phyloP scores from a whole-genome alignment of 2,113 vertebrate genomes.

The Archilochus colubris region DNA sequence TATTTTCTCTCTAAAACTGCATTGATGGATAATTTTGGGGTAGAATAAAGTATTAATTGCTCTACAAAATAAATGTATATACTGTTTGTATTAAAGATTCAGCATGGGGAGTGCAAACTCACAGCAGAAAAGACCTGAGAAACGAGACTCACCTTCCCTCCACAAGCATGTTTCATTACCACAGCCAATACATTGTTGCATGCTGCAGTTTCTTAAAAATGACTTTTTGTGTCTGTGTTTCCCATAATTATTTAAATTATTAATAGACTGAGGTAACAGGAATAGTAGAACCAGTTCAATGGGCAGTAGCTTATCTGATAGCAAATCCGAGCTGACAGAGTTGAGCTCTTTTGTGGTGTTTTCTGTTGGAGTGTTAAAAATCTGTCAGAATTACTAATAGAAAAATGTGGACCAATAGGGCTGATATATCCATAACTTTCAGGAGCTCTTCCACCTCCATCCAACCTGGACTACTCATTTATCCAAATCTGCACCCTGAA shows the following conservation, averaged over 20 bases:
- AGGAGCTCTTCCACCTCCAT: conserved; percentile 26
- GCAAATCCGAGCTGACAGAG: fast-evolving
- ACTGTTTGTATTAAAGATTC: background rate
- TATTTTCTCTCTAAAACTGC: background rate
- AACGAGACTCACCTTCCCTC: background rate
- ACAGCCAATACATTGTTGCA: fast-evolving
- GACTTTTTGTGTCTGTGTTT: background rate
- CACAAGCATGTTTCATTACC: fast-evolving
- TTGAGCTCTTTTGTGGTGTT: background rate
- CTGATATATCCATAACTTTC: background rate
- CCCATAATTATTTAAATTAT: background rate
- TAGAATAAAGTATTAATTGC: background rate
- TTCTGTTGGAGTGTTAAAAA: background rate
- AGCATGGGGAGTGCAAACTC: background rate
- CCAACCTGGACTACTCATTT: conserved; percentile 27
- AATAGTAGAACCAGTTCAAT: background rate
- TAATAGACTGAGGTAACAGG: background rate
- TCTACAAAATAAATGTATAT: background rate
- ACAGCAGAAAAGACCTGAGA: background rate
- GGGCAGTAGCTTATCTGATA: background rate
- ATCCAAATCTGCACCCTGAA: conserved; percentile 43
- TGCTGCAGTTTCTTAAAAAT: background rate
- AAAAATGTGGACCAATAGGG: background rate
- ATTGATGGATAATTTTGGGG: background rate
- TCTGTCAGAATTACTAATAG: background rate